phyloP scores from a whole-genome alignment of 2,113 vertebrate genomes.

The Oreotrochilus melanogaster region DNA sequence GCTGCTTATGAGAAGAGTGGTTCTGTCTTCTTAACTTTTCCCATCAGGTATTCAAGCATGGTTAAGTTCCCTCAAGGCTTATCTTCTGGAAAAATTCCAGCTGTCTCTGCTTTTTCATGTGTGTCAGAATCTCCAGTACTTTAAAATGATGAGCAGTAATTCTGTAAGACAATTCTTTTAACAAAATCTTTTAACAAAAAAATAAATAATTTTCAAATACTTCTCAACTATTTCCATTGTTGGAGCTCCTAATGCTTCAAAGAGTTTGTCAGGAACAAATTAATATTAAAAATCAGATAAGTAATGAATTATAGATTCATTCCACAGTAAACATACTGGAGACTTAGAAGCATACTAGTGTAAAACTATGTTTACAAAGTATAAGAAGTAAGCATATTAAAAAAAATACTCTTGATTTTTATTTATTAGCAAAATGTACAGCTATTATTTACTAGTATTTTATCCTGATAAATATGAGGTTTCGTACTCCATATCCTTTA shows the following conservation, averaged over 20 bases:
- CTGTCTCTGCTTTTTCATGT: no score
- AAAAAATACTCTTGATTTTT: background rate
- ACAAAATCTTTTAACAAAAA: no score
- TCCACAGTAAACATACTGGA: background rate
- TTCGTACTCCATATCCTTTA: background rate
- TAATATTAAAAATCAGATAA: background rate
- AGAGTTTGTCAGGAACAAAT: background rate
- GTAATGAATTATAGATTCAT: background rate
- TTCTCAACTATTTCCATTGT: background rate
- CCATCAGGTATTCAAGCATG: no score
- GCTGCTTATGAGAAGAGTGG: no score
- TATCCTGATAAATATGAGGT: background rate
- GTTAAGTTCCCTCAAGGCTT: no score
- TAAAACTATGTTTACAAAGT: background rate
- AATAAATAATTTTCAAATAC: background rate
- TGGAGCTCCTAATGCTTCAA: background rate
- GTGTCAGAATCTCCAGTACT: background rate
- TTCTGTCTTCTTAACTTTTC: no score
- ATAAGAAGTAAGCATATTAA: background rate
- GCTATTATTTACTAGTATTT: background rate
- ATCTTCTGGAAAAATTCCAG: no score
- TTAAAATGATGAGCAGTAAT: background rate
- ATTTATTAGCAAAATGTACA: background rate
- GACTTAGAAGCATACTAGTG: background rate
- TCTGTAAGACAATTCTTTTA: background rate